Evolutionary conservation across 1,140 invertebrate genomes (phyloP), one percentile per base, ranked within the genome.

Genomic region (Amphibalanus amphitrite): DNA sequence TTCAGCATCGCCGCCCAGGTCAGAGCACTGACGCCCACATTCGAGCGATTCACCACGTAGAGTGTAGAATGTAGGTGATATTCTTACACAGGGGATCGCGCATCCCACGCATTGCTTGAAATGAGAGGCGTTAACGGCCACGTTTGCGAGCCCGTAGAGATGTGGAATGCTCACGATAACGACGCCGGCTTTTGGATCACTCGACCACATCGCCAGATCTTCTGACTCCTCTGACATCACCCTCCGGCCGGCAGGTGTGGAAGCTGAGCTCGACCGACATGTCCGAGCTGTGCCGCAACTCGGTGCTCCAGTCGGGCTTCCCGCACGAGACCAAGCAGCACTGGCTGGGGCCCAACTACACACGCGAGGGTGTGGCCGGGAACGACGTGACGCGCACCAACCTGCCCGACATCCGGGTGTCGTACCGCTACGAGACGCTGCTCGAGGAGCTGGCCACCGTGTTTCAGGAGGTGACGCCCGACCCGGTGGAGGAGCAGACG

Each of bases 361-460:
- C 87, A 64, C 90, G 91, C 77, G 95, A 98, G 82, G 97, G 97
- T 28, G 92, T 98, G 6, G 88, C 89, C 71, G 96, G 96, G 64
- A 99, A 99, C 80, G 97, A 99, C 82, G 97, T 99, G 74, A 90
- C 90, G 23, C 85, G 94, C 75, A 98, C 96, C 59, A 99, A 99
- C 84, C 92, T 99, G n/a, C 96, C 97, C 0, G 95, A 98, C 81
- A 97, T 99, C 75, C 85, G 97, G 70, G 89, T 98, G 3, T 89
- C 91, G 67, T 98, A 92, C 82, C 85, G 95, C 74, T 87, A 90
- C 77, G 91, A 95, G 82, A 93, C 94, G 0, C 82, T 97, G 69
- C 83, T 95, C 30, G 93, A 95, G 75, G 95, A 98, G 81, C 83
- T 98, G 38, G 88, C 88, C n/a, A 95, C 93, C 80, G 94, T 97